Evolutionary conservation across 2,113 vertebrate genomes (phyloP).

Genomic region (Thunnus maccoyii): DNA sequence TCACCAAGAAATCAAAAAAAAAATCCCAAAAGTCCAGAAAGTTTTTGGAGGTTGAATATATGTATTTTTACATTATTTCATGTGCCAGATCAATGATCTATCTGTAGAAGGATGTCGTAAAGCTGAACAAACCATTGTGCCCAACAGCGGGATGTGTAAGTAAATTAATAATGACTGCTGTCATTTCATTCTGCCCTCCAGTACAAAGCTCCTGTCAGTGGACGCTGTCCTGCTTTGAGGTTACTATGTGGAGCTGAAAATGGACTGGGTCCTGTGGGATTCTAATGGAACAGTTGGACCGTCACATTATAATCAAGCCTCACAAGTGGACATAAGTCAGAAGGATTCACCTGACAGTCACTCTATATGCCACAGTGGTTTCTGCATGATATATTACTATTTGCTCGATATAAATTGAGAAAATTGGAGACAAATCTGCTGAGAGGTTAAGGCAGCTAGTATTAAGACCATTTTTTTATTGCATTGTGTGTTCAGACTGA

Average conservation of each 20-base stretch:
- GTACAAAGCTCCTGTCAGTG: neutral
- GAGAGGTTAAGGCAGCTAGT: too few species aligned
- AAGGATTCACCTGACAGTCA: neutral
- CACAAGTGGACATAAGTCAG: neutral
- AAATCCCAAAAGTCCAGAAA: too few species aligned
- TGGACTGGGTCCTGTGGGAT: neutral
- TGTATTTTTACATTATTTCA: neutral
- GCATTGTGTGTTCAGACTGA: too few species aligned
- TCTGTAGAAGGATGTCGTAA: neutral
- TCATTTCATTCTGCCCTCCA: neutral
- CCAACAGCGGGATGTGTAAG: neutral
- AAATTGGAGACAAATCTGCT: too few species aligned
- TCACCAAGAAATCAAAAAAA: neutral
- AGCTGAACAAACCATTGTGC: too few species aligned
- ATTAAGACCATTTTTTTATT: too few species aligned
- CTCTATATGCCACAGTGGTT: too few species aligned
- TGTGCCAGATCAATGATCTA: neutral
- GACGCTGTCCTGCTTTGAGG: neutral
- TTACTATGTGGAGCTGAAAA: too few species aligned
- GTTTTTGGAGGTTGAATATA: neutral
- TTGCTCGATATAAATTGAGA: too few species aligned
- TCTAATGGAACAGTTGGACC: conserved; percentile 4
- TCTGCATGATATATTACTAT: too few species aligned
- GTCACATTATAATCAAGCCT: neutral
- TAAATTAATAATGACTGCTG: conserved; percentile 16